Base-by-base conservation (phyloP, 2,888 invertebrate genomes). In the Cephonodes hylas region DNA sequence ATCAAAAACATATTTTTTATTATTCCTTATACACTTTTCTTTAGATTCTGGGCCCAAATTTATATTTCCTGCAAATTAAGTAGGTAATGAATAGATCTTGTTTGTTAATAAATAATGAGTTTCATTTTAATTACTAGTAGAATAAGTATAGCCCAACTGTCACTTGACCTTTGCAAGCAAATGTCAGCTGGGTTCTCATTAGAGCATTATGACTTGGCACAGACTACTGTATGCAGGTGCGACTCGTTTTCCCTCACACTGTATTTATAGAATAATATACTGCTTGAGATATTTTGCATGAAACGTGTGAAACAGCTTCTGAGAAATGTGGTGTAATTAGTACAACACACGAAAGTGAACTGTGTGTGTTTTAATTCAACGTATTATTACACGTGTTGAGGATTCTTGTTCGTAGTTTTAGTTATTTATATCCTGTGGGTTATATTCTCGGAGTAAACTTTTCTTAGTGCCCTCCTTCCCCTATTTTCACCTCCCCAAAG, bases 151-250 rank as follows among this genome's bases (percentile, higher is more conserved):
- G n/a, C n/a, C 18, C 4, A 18, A 31, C 25, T 48, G 48, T 53
- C 53, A 53, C 31, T 27, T 53, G 53, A 53, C 53, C 53, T 53
- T 53, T 31, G 27, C 31, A 7, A 25, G 10, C 31, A 18, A 53
- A 53, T 27, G 53, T 20, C 22, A 31, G 31, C 53, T 27, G 18
- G 18, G 18, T 31, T 53, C 53, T 53, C 53, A 53, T 53, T 53
- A 31, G 18, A 53, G 53, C 31, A 3, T 53, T 53, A 53, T 31
- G 31, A 53, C 53, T 53, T 53, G 53, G 53, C 53, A 53, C 53
- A 60, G 57, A 34, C 8, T 38, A 22, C 58, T 48, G 58, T 60
- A 63, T 63, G 59, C 58, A 60, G 58, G 58, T 60, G 34, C 44
- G 45, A 42, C 20, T 48, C 45, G 23, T 38, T 58, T 22, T 58